Evolutionary conservation across 2,888 invertebrate genomes (phyloP), one percentile per base, ranked within the genome.

Genomic region (Agrochola circellaris): DNA sequence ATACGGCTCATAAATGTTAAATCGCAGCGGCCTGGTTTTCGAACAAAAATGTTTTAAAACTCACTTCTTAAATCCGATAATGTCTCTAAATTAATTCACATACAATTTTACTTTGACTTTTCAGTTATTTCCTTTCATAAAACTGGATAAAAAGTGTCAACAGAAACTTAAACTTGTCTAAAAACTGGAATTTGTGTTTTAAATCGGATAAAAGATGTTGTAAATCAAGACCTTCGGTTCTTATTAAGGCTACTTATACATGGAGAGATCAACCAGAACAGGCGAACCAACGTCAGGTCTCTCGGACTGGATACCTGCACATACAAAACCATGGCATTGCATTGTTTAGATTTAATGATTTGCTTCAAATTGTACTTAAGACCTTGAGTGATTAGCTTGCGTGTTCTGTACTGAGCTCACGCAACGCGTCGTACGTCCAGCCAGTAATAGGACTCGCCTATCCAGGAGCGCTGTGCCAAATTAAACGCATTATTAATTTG

Each of bases 91-190:
- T 23, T 20, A 20, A n/a, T 30, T 34, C 11, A n/a, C 7, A 20
- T n/a, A 38, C 5, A 30, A 60, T 51, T 75, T 51, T 66, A 30
- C 61, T 23, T 51, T 51, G 17, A 51, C 38, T 38, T 58, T 56
- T 60, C 15, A 54, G 38, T 5, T 34, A 51, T 61, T 26, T 68
- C 8, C n/a, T 65, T 38, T 60, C 23, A 30, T 51, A 30, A 30
- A 65, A 51, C 58, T 30, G 38, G 58, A 65, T 76, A 30, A 45
- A 62, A 45, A 51, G 26, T 65, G 73, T 65, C 64, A 65, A 56
- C 38, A 48, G 26, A 65, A 34, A 65, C 48, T 30, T 62, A 15
- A 51, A 38, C 23, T 60, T 38, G 48, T 60, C 38, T 60, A 42
- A 34, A 6, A 45, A 51, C 38, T n/a, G 38, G 23, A 73, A 70